Conservation (phyloP, 2,113 vertebrate genomes). For the Ia io region DNA sequence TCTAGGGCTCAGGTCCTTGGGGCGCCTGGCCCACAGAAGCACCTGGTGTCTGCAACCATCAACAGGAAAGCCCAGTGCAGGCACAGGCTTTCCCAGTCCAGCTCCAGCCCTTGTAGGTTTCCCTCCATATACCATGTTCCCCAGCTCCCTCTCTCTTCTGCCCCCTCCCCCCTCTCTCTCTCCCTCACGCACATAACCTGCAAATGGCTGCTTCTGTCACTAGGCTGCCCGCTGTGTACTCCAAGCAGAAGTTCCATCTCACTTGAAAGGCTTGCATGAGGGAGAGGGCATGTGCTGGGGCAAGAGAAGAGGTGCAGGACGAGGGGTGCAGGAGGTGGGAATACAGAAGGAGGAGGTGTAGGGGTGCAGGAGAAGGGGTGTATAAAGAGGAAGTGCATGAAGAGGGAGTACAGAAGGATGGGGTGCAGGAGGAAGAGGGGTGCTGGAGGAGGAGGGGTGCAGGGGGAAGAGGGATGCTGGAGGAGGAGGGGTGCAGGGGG, state of each 20-base stretch:
- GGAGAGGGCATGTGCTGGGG: accelerated
- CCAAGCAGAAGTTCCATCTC: not conserved
- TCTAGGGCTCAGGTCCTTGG: not conserved
- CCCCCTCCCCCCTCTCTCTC: not conserved
- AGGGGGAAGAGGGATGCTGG: not conserved
- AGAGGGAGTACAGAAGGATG: not conserved
- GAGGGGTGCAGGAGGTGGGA: accelerated
- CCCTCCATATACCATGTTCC: not conserved
- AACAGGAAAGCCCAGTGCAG: not conserved
- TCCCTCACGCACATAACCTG: not conserved
- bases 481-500: not conserved
- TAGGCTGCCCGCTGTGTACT: not conserved
- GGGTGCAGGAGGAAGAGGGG: not conserved
- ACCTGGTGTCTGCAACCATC: no score
- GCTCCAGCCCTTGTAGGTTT: not conserved
- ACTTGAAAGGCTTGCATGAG: not conserved
- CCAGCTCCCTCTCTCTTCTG: not conserved
- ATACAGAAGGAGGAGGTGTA: accelerated
- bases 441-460: no score
- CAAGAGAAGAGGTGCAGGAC: not conserved
- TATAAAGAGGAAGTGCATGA: not conserved
- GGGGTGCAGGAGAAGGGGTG: no score
- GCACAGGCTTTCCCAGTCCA: not conserved
- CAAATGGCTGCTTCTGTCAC: not conserved
- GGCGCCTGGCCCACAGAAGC: not conserved